These are phyloP conservation scores for Tangara arthus DNA, from an alignment of 2,797 vertebrate species.

Conservation along the genomic window DNA sequence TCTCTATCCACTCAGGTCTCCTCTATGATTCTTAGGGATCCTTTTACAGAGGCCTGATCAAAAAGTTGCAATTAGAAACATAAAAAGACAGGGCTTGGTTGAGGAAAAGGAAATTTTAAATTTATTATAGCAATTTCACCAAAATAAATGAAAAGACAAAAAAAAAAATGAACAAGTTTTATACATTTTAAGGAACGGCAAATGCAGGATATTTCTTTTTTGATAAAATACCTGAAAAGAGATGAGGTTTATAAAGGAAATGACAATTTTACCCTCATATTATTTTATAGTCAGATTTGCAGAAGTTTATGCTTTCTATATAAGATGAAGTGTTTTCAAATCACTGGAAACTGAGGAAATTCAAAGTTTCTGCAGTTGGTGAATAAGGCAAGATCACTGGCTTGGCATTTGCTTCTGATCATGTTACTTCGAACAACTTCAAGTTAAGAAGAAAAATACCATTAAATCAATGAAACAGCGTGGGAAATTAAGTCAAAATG, in stretches of 20 bases:
- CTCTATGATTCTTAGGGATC: not conserved
- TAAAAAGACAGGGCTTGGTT: not conserved
- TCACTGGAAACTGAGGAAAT: not conserved
- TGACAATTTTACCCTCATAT: accelerated
- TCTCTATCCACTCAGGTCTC: not conserved
- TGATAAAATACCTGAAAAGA: not conserved
- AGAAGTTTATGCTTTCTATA: not conserved
- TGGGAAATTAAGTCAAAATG: not conserved
- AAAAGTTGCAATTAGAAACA: not conserved
- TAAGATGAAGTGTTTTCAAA: not conserved
- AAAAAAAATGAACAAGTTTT: not conserved
- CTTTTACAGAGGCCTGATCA: not conserved
- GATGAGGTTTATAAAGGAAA: not conserved
- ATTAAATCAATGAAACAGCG: not conserved
- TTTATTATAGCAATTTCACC: not conserved
- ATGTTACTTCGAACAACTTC: not conserved
- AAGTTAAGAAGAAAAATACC: not conserved
- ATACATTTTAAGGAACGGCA: not conserved
- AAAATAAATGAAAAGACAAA: not conserved
- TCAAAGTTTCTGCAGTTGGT: not conserved
- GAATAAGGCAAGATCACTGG: not conserved
- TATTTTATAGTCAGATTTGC: not conserved
- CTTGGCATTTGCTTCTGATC: not conserved
- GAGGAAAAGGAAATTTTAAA: not conserved
- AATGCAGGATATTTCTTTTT: not conserved